Conservation (phyloP, 2,888 invertebrate genomes). For the Eucera pruinosa region DNA sequence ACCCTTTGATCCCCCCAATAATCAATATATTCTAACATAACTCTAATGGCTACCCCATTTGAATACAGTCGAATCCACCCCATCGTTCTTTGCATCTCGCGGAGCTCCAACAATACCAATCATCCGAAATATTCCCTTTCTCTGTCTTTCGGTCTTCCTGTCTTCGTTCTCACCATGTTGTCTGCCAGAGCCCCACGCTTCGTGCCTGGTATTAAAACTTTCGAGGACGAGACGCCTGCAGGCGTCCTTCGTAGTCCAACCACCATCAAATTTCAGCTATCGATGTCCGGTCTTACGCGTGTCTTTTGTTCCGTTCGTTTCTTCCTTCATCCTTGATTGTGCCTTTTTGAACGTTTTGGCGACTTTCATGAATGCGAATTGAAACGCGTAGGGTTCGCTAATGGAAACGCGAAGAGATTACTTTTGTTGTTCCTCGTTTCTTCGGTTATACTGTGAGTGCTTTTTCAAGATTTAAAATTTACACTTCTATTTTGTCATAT, state of each 20-base stretch:
- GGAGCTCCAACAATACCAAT: constrained; percentile 82
- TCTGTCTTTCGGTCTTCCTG: constrained; percentile 25
- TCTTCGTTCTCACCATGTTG: constrained; percentile 53
- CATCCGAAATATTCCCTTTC: constrained; percentile 81
- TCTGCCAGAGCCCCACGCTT: constrained; percentile 73
- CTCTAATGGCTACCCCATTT: constrained; percentile 84
- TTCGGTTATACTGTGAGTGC: background rate
- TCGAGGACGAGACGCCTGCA: constrained; percentile 75
- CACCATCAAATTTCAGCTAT: constrained; percentile 71
- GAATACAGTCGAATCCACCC: constrained; percentile 80
- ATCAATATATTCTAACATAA: constrained; percentile 84
- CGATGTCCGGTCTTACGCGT: constrained; percentile 63
- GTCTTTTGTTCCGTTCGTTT: constrained; percentile 38
- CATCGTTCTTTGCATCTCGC: constrained; percentile 71
- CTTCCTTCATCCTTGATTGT: constrained; percentile 7
- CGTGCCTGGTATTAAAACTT: constrained; percentile 82
- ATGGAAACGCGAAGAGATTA: constrained; percentile 17
- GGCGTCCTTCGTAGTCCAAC: constrained; percentile 69
- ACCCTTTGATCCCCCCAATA: constrained; percentile 84
- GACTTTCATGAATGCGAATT: constrained; percentile 7
- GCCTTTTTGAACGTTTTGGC: constrained; percentile 18
- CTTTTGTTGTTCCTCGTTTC: background rate
- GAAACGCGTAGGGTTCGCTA: background rate
- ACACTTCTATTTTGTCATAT: background rate
- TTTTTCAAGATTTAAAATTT: background rate